Evolutionary conservation across 2,113 vertebrate genomes (phyloP).

Genomic region (Daboia siamensis): DNA sequence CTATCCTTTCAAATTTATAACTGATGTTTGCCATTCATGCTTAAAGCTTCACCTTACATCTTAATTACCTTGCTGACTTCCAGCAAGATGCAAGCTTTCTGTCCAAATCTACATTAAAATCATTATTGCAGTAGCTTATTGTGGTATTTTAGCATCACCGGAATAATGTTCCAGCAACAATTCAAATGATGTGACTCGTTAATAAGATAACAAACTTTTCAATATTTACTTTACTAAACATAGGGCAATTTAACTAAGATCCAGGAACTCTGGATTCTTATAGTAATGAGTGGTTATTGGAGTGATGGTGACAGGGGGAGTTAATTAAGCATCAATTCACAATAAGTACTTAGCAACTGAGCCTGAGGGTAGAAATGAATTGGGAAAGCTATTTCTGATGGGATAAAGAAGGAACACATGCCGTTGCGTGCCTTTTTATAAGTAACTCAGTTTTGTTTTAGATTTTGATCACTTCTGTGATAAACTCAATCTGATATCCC

Average conservation of each 20-base stretch:
- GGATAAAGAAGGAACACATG: background rate
- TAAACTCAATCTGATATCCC: accelerated
- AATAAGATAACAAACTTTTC: slow-evolving; percentile 31
- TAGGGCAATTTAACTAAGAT: slow-evolving; percentile 21
- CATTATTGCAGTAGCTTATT: background rate
- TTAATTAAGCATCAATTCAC: slow-evolving; percentile 58
- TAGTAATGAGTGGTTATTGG: slow-evolving; percentile 3
- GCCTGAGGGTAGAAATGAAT: slow-evolving; percentile 51
- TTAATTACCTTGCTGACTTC: background rate
- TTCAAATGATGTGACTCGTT: background rate
- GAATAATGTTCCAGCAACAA: background rate
- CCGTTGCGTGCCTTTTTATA: background rate
- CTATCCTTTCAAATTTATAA: slow-evolving; percentile 9
- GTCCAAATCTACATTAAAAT: slow-evolving; percentile 27
- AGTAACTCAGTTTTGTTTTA: accelerated
- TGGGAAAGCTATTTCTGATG: slow-evolving; percentile 12
- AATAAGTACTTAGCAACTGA: slow-evolving; percentile 45
- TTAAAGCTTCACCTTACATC: background rate
- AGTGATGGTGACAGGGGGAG: slow-evolving; percentile 46
- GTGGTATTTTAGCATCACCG: accelerated
- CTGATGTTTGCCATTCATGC: slow-evolving; percentile 5
- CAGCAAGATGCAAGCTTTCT: slow-evolving; percentile 13
- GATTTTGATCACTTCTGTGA: accelerated
- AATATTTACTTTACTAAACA: slow-evolving; percentile 20
- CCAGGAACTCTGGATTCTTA: slow-evolving; percentile 23